A percentile compares a stretch with the other conserved stretches of the same genome.
phyloP scores from a whole-genome alignment of 2,888 invertebrate genomes.

The Schizotus pectinicornis region DNA sequence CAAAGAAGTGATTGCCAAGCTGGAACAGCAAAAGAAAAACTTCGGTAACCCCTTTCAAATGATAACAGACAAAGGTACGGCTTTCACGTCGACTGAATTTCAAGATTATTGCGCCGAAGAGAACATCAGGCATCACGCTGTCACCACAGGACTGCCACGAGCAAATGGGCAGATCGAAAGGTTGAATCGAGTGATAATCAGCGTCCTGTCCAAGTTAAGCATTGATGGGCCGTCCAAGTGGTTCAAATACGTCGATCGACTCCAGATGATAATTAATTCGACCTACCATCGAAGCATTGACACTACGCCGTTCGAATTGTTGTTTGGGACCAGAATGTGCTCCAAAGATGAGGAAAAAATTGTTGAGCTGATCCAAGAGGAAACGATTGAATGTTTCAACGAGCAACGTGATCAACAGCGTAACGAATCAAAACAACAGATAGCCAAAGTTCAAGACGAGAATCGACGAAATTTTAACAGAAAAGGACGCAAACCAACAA shows the following conservation, averaged over 20 bases:
- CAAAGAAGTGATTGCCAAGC: constrained; percentile 40
- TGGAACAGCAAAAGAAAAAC: constrained; percentile 26
- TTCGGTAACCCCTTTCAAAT: too few species aligned
- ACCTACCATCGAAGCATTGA: constrained; percentile 34
- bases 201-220: constrained; percentile 48
- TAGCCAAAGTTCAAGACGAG: constrained; percentile 34
- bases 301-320: constrained; percentile 32
- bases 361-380: constrained; percentile 31
- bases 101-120: constrained; percentile 48
- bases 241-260: constrained; percentile 33
- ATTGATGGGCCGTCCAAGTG: constrained; percentile 44
- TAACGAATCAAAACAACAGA: too few species aligned
- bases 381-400: constrained; percentile 24
- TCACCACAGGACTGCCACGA: constrained; percentile 46
- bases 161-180: constrained; percentile 51
- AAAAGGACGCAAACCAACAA: too few species aligned
- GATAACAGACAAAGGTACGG: constrained; percentile 49
- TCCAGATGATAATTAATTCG: constrained; percentile 32
- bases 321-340: constrained; percentile 38
- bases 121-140: constrained; percentile 44
- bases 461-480: constrained; percentile 31
- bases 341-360: constrained; percentile 32
- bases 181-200: constrained; percentile 44
- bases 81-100: constrained; percentile 51
- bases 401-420: constrained; percentile 26